Conservation (phyloP, 2,888 invertebrate species). For the Drosophila helvetica region DNA sequence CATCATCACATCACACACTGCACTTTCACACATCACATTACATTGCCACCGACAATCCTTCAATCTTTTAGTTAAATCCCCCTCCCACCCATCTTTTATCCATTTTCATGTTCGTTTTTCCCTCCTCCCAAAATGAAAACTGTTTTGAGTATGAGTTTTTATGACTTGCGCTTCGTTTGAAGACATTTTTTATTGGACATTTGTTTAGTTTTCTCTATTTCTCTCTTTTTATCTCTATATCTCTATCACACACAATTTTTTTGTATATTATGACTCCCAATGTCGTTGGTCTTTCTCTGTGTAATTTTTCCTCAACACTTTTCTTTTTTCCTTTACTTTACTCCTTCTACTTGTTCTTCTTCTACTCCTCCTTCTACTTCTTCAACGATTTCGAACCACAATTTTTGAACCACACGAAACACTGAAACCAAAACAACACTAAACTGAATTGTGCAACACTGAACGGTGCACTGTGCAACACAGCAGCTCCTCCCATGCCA, state of each 20-base stretch:
- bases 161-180: slow-evolving; percentile 61
- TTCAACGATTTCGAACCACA: slow-evolving; percentile 37
- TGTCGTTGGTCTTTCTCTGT: slow-evolving; percentile 60
- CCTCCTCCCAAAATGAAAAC: not conserved
- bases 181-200: slow-evolving; percentile 60
- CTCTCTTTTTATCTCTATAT: slow-evolving; percentile 40
- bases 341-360: slow-evolving; percentile 48
- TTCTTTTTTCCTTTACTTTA: slow-evolving; percentile 59
- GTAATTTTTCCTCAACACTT: slow-evolving; percentile 73
- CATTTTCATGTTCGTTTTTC: slow-evolving; percentile 27
- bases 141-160: slow-evolving; percentile 25
- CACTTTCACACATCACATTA: slow-evolving; percentile 15
- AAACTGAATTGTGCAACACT: slow-evolving; percentile 16
- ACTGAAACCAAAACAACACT: slow-evolving; percentile 19
- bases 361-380: slow-evolving; percentile 47
- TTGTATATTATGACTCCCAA: slow-evolving; percentile 54
- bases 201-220: slow-evolving; percentile 64
- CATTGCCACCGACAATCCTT: slow-evolving; percentile 13
- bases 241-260: no score
- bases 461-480: slow-evolving; percentile 14
- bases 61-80: slow-evolving; percentile 18
- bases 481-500: slow-evolving; percentile 45
- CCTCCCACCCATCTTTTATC: not conserved
- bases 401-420: slow-evolving; percentile 15
- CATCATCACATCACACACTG: not conserved